Evolutionary conservation across 1,140 invertebrate species (phyloP).

Genomic region (Artemia franciscana): DNA sequence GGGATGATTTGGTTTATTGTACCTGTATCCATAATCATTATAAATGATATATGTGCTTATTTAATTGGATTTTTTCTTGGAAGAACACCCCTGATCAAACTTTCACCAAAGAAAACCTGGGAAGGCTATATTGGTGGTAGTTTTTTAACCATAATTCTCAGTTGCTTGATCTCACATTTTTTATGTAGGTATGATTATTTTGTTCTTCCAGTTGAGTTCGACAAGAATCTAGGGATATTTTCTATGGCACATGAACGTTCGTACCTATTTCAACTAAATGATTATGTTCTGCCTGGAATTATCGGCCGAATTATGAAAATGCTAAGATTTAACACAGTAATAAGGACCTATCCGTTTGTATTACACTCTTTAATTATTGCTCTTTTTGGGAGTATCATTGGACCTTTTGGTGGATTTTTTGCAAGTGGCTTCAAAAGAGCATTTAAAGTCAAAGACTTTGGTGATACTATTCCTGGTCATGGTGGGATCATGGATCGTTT

Average conservation of each 20-base stretch:
- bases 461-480: conserved; percentile 77
- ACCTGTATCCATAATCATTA: conserved; percentile 93
- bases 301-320: conserved; percentile 16
- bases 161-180: conserved; percentile 59
- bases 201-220: conserved; percentile 85
- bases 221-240: conserved; percentile 51
- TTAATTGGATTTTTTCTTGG: conserved; percentile 99
- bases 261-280: conserved; percentile 57
- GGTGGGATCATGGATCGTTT: conserved; percentile 99
- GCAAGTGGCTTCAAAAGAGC: conserved; percentile 96
- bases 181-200: conserved; percentile 81
- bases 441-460: conserved; percentile 95
- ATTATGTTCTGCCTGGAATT: conserved; percentile 45
- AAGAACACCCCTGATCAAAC: conserved; percentile 89
- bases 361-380: conserved; percentile 69
- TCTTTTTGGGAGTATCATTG: conserved; percentile 90
- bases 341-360: conserved; percentile 81
- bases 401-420: conserved; percentile 98
- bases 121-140: conserved; percentile 98
- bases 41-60: conserved; percentile 99
- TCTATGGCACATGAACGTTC: conserved; percentile 81
- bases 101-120: conserved; percentile 83
- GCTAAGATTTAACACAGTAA: conserved; percentile 14
- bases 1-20: conserved; percentile 90
- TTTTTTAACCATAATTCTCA: conserved; percentile 73